Percentiles rank a stretch among this genome's conserved stretches.
phyloP scores from a whole-genome alignment of 1,140 invertebrate genomes.

The Megalopta genalis region DNA sequence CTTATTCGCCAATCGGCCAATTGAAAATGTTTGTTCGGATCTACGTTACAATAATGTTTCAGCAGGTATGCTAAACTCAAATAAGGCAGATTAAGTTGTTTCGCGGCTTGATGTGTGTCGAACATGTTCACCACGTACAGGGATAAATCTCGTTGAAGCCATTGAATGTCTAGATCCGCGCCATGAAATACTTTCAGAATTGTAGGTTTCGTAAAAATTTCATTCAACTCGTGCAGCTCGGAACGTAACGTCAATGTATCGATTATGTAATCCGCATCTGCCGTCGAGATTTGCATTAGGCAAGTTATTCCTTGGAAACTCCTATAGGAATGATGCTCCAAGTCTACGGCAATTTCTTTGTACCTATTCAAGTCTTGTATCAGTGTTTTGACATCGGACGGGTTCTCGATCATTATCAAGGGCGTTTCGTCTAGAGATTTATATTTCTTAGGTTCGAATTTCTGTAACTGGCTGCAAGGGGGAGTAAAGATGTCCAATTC shows the following conservation, averaged over 20 bases:
- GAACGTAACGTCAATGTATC: constrained; percentile 92
- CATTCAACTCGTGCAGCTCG: constrained; percentile 92
- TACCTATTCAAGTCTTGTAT: constrained; percentile 84
- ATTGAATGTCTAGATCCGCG: constrained; percentile 92
- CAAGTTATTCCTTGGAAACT: constrained; percentile 94
- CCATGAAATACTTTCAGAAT: constrained; percentile 98
- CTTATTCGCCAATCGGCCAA: constrained; percentile 98
- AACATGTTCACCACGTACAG: constrained; percentile 98
- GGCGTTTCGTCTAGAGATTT: constrained; percentile 84
- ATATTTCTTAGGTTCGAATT: constrained; percentile 75
- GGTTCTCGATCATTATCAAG: constrained; percentile 85
- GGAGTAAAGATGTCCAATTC: constrained; percentile 89
- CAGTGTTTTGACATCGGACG: constrained; percentile 84
- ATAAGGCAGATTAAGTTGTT: constrained; percentile 86
- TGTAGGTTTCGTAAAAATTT: constrained; percentile 94
- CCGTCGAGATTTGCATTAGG: constrained; percentile 96
- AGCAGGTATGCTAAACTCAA: constrained; percentile 91
- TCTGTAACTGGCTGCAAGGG: constrained; percentile 78
- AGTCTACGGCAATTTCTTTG: constrained; percentile 91
- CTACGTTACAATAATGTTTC: constrained; percentile 88
- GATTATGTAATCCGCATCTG: constrained; percentile 92
- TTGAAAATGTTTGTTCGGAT: constrained; percentile 94
- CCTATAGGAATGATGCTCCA: constrained; percentile 94
- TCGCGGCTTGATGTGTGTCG: constrained; percentile 95
- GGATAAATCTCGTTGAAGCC: constrained; percentile 97